phyloP scores from a whole-genome alignment of 2,797 vertebrate genomes.

The Balearica regulorum region DNA sequence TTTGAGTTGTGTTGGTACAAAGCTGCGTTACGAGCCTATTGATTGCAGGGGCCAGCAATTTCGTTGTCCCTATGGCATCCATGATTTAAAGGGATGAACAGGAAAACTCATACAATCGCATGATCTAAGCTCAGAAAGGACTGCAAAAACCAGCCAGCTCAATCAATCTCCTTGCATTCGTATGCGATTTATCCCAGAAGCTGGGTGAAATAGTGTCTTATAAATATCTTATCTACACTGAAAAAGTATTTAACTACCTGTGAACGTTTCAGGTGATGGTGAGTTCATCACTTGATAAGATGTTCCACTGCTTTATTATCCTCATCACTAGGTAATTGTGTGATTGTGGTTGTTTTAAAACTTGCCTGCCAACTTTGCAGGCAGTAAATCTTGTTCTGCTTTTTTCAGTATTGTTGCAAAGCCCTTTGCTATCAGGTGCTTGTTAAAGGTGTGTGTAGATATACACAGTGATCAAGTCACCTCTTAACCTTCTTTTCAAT shows the following conservation, averaged over 20 bases:
- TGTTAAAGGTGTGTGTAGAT: background rate
- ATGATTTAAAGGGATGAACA: background rate
- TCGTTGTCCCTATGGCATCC: background rate
- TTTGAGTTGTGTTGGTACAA: too few relatives aligned
- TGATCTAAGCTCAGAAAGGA: background rate
- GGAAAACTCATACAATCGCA: background rate
- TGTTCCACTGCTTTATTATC: background rate
- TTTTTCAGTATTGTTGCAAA: background rate
- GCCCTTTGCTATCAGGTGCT: background rate
- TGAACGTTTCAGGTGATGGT: background rate
- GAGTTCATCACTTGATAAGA: background rate
- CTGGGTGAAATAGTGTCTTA: background rate
- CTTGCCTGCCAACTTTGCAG: background rate
- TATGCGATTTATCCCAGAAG: accelerated
- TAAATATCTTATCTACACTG: too few relatives aligned
- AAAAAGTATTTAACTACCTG: background rate
- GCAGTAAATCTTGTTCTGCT: background rate
- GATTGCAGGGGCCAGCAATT: background rate
- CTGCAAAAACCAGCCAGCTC: background rate
- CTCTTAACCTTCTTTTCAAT: background rate
- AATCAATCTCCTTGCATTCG: background rate
- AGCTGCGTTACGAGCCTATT: background rate
- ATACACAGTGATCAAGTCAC: background rate
- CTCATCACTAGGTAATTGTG: background rate
- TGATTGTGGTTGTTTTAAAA: background rate